Percentiles rank a stretch among this genome's conserved stretches.
Evolutionary conservation across 2,888 invertebrate species (phyloP).

Genomic region (Acleris cristana): DNA sequence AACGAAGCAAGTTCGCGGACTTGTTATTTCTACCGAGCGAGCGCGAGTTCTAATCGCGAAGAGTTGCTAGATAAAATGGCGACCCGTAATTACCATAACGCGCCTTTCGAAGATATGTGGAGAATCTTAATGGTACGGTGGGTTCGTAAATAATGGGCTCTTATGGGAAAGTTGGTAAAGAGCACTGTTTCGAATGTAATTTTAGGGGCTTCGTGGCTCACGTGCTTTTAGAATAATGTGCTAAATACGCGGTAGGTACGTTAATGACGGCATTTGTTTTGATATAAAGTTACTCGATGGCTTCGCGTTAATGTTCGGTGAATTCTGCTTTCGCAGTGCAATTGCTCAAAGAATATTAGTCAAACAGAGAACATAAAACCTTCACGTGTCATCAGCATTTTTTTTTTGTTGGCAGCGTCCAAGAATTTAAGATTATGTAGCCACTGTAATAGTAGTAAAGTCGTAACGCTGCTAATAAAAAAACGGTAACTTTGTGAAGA

Average conservation of each 20-base stretch:
- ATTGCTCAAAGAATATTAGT: not conserved
- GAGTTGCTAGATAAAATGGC: slow-evolving; percentile 82
- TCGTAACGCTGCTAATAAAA: too few species aligned
- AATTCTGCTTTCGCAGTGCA: slow-evolving; percentile 8
- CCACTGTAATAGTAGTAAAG: too few species aligned
- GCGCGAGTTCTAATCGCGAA: slow-evolving; percentile 76
- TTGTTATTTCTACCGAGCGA: slow-evolving; percentile 78
- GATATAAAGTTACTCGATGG: slow-evolving; percentile 55
- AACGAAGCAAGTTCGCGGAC: slow-evolving; percentile 80
- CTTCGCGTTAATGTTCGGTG: slow-evolving; percentile 32
- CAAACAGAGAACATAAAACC: not conserved
- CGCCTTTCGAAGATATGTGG: slow-evolving; percentile 83
- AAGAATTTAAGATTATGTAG: too few species aligned
- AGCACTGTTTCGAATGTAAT: slow-evolving; percentile 83
- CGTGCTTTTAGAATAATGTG: slow-evolving; percentile 81
- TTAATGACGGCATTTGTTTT: slow-evolving; percentile 69
- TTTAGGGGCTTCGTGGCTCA: slow-evolving; percentile 78
- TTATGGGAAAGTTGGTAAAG: slow-evolving; percentile 83
- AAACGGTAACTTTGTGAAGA: too few species aligned
- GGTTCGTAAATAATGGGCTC: slow-evolving; percentile 83
- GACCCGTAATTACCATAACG: slow-evolving; percentile 83
- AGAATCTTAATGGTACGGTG: slow-evolving; percentile 83
- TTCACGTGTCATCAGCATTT: too few species aligned
- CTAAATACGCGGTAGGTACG: slow-evolving; percentile 64
- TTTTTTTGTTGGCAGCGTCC: too few species aligned